These are phyloP conservation scores for Macroglossus sobrinus DNA, from an alignment of 2,113 vertebrate species.

Conservation along the genomic window DNA sequence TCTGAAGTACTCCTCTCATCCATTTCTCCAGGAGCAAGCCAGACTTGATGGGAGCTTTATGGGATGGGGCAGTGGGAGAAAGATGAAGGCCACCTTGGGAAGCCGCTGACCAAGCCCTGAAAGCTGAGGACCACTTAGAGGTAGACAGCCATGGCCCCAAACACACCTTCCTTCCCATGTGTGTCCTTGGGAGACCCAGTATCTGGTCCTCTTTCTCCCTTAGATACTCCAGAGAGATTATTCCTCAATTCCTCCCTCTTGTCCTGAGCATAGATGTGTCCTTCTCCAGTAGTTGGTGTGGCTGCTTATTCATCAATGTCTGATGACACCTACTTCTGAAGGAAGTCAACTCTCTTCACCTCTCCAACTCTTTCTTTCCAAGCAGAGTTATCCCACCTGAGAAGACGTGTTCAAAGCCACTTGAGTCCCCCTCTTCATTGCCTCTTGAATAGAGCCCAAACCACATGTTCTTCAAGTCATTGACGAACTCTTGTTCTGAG, in stretches of 20 bases:
- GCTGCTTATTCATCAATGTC: not conserved
- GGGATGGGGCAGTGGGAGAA: not conserved
- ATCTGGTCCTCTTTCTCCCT: not conserved
- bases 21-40: not conserved
- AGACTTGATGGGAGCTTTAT: not conserved
- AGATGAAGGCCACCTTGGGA: not conserved
- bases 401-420: constrained; percentile 97
- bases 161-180: not conserved
- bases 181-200: not conserved
- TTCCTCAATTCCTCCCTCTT: not conserved
- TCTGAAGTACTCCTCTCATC: not conserved
- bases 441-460: constrained; percentile 94
- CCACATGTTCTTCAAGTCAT: constrained; percentile 95
- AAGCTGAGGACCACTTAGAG: not conserved
- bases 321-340: not conserved
- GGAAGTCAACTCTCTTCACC: not conserved
- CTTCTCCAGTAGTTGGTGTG: not conserved
- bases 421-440: constrained; percentile 85
- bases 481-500: constrained; percentile 86
- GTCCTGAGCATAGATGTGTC: not conserved
- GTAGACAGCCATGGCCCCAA: not conserved
- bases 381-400: constrained; percentile 80
- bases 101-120: not conserved
- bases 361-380: not conserved
- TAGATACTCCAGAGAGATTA: not conserved